Conservation (phyloP, 2,888 invertebrate genomes). For the Melipona beecheii region DNA sequence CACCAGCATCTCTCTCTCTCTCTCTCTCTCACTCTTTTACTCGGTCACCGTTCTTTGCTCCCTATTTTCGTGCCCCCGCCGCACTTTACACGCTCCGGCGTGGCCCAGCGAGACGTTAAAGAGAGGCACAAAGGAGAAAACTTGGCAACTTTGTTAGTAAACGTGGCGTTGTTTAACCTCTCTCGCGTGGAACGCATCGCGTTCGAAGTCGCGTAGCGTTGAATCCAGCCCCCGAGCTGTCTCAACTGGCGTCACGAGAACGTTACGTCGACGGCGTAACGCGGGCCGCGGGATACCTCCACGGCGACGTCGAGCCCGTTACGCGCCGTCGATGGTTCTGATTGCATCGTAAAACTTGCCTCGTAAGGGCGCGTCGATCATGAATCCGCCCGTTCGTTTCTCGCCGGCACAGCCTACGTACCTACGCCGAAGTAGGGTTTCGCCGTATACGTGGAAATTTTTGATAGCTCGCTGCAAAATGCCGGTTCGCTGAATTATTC, state of each 20-base stretch:
- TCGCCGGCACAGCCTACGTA: background rate
- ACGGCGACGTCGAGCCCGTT: conserved; percentile 50
- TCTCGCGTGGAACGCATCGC: conserved; percentile 15
- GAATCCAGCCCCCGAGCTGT: conserved; percentile 21
- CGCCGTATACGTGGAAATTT: background rate
- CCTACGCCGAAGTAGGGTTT: background rate
- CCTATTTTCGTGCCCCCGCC: background rate
- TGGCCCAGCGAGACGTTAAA: conserved; percentile 39
- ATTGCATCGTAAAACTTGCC: conserved; percentile 64
- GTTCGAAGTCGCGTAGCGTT: background rate
- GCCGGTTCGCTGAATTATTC: background rate
- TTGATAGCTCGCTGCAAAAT: background rate
- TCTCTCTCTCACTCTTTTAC: background rate
- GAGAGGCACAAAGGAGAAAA: conserved; percentile 65
- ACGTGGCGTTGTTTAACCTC: conserved; percentile 58
- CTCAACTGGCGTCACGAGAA: conserved; percentile 55
- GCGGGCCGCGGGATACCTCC: conserved; percentile 9
- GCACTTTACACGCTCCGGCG: conserved; percentile 43
- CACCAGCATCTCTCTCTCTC: background rate
- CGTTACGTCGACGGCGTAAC: conserved; percentile 50
- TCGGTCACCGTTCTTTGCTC: background rate
- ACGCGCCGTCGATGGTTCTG: conserved; percentile 52
- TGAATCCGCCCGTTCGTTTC: conserved; percentile 45
- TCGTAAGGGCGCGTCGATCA: conserved; percentile 62
- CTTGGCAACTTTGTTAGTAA: conserved; percentile 65